Evolutionary conservation across 2,888 invertebrate genomes (phyloP).

Genomic region (Dasysyrphus albostriatus): DNA sequence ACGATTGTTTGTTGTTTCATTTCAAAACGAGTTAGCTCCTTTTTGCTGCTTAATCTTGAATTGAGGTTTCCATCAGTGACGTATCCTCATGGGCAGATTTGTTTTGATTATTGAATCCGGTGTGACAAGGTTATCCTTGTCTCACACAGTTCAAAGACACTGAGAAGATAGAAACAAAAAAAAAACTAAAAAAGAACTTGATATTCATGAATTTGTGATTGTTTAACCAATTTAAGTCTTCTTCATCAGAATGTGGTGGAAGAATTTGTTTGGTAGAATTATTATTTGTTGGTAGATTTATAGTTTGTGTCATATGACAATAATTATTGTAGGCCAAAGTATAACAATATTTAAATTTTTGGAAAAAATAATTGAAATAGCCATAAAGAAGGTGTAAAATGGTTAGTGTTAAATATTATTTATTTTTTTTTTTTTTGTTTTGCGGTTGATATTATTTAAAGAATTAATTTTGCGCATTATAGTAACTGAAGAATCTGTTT

Average conservation of each 20-base stretch:
- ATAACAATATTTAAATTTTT: no score
- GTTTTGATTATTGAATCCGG: conserved; percentile 62
- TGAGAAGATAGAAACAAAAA: neutral
- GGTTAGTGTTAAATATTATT: no score
- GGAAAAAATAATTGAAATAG: no score
- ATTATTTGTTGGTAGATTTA: no score
- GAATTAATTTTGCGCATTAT: no score
- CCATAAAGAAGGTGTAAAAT: no score
- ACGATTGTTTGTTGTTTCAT: conserved; percentile 49
- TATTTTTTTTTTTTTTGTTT: no score
- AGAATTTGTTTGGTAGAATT: neutral
- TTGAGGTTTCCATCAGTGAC: conserved; percentile 10
- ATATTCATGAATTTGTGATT: conserved; percentile 27
- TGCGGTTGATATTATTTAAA: no score
- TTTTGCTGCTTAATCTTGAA: conserved; percentile 9
- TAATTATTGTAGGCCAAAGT: no score
- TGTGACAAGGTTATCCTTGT: conserved; percentile 64
- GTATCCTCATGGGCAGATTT: conserved; percentile 49
- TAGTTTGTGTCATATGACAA: no score
- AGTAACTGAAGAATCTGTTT: no score
- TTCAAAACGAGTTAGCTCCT: conserved; percentile 57
- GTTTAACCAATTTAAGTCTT: conserved; percentile 9
- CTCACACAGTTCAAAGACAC: conserved; percentile 11
- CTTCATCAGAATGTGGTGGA: neutral
- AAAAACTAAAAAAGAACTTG: conserved; percentile 45